These are phyloP conservation scores for Andrena flavipes DNA, from an alignment of 2,888 invertebrate species.

Conservation along the genomic window DNA sequence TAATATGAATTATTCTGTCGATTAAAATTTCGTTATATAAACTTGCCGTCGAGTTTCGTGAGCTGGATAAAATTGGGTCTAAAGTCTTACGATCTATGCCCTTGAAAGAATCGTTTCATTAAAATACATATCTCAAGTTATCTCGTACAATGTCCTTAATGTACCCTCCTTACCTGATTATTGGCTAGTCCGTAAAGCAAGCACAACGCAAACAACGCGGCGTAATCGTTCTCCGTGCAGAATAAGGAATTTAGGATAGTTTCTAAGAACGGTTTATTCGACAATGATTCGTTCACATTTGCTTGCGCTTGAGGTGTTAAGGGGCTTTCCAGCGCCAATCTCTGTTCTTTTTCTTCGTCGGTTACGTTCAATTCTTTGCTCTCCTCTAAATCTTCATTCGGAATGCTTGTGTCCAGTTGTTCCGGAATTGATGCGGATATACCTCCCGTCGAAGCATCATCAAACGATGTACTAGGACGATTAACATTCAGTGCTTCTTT, in stretches of 20 bases:
- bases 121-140: background rate
- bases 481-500: constrained; percentile 43
- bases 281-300: constrained; percentile 83
- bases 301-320: constrained; percentile 69
- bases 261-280: constrained; percentile 93
- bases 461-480: constrained; percentile 70
- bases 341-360: constrained; percentile 95
- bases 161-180: constrained; percentile 91
- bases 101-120: constrained; percentile 81
- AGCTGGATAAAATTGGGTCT: constrained; percentile 91
- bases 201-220: constrained; percentile 95
- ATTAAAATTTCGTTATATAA: constrained; percentile 93
- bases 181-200: constrained; percentile 96
- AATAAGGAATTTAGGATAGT: constrained; percentile 94
- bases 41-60: constrained; percentile 85
- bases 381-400: constrained; percentile 67
- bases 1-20: constrained; percentile 93
- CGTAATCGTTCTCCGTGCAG: constrained; percentile 97
- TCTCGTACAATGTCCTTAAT: background rate
- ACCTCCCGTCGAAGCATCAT: constrained; percentile 34
- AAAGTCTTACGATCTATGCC: constrained; percentile 93
- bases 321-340: constrained; percentile 81
- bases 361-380: constrained; percentile 91
- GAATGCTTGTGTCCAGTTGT: constrained; percentile 41
- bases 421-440: constrained; percentile 47